phyloP scores from a whole-genome alignment of 2,113 vertebrate species.

The Archocentrus centrarchus region DNA sequence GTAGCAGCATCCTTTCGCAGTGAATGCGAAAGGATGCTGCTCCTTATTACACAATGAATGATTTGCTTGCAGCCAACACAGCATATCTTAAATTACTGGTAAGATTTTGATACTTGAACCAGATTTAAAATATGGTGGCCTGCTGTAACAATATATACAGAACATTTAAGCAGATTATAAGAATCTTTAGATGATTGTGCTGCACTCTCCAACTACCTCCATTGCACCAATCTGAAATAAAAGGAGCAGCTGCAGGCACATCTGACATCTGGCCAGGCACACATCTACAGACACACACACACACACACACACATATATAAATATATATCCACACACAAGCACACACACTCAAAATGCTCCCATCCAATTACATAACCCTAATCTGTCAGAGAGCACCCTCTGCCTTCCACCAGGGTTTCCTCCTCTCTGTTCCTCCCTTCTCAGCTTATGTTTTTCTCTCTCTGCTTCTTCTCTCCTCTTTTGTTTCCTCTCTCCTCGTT shows the following conservation, averaged over 20 bases:
- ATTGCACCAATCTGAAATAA: constrained; percentile 37
- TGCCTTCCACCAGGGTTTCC: constrained; percentile 65
- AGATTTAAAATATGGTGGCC: not conserved
- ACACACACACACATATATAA: constrained; percentile 1
- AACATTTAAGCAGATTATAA: not conserved
- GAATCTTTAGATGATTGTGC: not conserved
- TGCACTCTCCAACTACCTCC: constrained; percentile 3
- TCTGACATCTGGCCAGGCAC: constrained; percentile 43
- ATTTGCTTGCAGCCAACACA: not conserved
- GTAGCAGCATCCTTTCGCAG: too few species aligned
- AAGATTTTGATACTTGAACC: not conserved
- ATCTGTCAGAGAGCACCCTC: constrained; percentile 70
- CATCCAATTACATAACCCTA: constrained; percentile 72
- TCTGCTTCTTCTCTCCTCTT: not conserved
- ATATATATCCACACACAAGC: constrained; percentile 13
- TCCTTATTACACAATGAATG: not conserved
- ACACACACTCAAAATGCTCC: constrained; percentile 47
- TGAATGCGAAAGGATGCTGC: not conserved
- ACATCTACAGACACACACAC: constrained; percentile 20
- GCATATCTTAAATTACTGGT: not conserved
- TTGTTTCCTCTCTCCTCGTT: constrained; percentile 2
- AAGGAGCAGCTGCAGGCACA: constrained; percentile 60
- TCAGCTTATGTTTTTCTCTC: constrained; percentile 14
- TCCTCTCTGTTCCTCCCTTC: constrained; percentile 37
- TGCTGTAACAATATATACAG: not conserved